A percentile compares a stretch with the other conserved stretches of the same genome.
phyloP scores from a whole-genome alignment of 1,140 invertebrate genomes.

The Pectinophora gossypiella region DNA sequence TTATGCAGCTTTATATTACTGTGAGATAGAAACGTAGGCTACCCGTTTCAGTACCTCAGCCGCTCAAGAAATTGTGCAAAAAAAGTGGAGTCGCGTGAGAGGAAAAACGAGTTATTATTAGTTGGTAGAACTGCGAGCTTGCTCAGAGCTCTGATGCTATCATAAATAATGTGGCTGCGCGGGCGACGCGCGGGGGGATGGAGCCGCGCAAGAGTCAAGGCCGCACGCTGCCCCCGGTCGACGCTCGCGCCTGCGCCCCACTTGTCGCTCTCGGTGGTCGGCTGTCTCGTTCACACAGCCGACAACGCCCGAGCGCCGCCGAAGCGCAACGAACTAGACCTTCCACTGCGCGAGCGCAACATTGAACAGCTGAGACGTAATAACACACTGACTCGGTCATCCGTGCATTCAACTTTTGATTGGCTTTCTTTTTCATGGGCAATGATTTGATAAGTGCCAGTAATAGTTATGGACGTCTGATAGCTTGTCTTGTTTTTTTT shows the following conservation, averaged over 20 bases:
- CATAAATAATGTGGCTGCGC: conserved; percentile 71
- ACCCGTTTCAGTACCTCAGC: background rate
- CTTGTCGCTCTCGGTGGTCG: conserved; percentile 44
- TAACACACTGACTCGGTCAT: conserved; percentile 75
- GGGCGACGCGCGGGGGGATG: conserved; percentile 39
- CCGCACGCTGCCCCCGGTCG: conserved; percentile 80
- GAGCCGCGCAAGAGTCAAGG: conserved; percentile 78
- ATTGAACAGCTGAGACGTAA: conserved; percentile 71
- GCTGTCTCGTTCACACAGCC: conserved; percentile 45
- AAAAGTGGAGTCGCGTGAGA: conserved; percentile 58
- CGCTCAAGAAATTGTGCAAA: background rate
- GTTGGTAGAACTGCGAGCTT: conserved; percentile 64
- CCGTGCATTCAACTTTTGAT: conserved; percentile 74
- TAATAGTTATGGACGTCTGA: background rate
- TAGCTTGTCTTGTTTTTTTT: no score
- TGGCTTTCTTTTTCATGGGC: conserved; percentile 66
- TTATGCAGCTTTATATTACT: background rate
- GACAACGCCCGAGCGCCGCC: conserved; percentile 44
- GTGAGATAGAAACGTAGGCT: background rate
- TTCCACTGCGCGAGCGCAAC: conserved; percentile 65
- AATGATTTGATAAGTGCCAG: conserved; percentile 19
- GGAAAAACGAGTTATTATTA: conserved; percentile 74
- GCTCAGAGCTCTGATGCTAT: conserved; percentile 68
- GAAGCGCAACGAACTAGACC: conserved; percentile 66
- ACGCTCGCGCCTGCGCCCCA: conserved; percentile 61